Base-by-base conservation (phyloP, 2,113 vertebrate species). In the Pandion haliaetus region DNA sequence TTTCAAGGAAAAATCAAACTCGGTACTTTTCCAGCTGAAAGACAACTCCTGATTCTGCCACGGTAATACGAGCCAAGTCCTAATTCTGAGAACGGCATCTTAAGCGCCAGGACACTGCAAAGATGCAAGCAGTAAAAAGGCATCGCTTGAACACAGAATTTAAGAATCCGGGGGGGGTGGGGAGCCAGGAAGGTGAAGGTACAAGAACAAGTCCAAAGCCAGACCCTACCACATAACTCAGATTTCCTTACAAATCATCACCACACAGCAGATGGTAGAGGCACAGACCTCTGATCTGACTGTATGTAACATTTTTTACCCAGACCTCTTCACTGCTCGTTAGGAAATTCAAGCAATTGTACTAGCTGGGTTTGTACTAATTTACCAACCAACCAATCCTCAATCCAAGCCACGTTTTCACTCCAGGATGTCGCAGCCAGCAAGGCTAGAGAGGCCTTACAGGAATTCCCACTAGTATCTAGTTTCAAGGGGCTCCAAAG, bases 381-480 rank as follows among this genome's bases (percentile, higher is more conserved):
- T 77, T 81, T 34, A 83, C 82, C 90, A 83, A 40, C 34, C 28
- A 1, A 86, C 83, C 83, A 70, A 88, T 82, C 88, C 91, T 73
- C 93, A 83, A n/a, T 93, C 82, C 95, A 86, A 95, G 86, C 82
- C 91, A 84, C 4, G 2, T 88, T 95, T 95, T 95, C 95, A 86
- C 70, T 92, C 57, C 83, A 79, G 72, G 73, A 95, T 61, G 88
- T 82, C 20, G 9, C 59, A 82, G 94, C 87, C 95, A 97, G 88
- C 65, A 28, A 91, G 73, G 70, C 93, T 42, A 8, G 38, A 92
- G 91, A 87, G 93, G 93, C 93, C 87, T 87, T 78, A 69, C 90
- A 96, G 92, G 80, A 97, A 96, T 97, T 97, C 96, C 95, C 94
- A 79, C 82, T 86, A 72, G 87, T 93, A 96, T 96, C 95, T 65